Evolutionary conservation across 2,113 vertebrate species (phyloP), one percentile per base, ranked within the genome.

Genomic region (Dromiciops gliroides): DNA sequence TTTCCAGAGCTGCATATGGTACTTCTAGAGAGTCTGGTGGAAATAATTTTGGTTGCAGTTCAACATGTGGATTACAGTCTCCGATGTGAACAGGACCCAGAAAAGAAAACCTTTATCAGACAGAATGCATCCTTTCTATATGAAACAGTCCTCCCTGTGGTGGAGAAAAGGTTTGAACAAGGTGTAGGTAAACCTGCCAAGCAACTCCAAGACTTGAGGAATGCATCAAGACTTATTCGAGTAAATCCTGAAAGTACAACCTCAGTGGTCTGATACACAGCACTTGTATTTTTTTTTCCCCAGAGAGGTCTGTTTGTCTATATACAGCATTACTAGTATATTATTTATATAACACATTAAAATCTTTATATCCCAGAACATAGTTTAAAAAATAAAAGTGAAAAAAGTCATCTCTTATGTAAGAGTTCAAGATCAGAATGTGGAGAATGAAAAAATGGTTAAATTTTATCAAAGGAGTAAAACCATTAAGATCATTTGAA

Each of bases 1-100:
- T 99, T 99, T 94, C 99, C 99, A 0, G 99, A 99, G 98, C 98
- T 99, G 96, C 99, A 99, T 98, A 99, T 99, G 99, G 99, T 99
- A 92, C 99, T 99, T 67, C 95, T 99, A 98, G 99, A 99, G 98
- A 99, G 99, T 97, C 98, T 99, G 0, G 95, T 99, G 93, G 99
- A 99, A 98, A 99, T 99, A 96, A 99, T 99, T 96, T 98, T 99
- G 96, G 99, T 99, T 90, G 99, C 99, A 0, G 99, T 99, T 90
- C 99, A 99, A 98, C 99, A 99, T 2, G 99, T 99, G 48, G 99
- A 99, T 98, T 99, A 99, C 97, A 99, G 99, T 97, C 98, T 99
- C 50, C 99, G 99, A 14, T 99, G 99, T 49, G 99, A 99, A 97
- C 99, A 99, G 98, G 99, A 99, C 90, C 97, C 99, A 0, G 99